Percentiles rank a stretch among this genome's conserved stretches.
phyloP scores from a whole-genome alignment of 2,888 invertebrate genomes.

The Acrobasis suavella region DNA sequence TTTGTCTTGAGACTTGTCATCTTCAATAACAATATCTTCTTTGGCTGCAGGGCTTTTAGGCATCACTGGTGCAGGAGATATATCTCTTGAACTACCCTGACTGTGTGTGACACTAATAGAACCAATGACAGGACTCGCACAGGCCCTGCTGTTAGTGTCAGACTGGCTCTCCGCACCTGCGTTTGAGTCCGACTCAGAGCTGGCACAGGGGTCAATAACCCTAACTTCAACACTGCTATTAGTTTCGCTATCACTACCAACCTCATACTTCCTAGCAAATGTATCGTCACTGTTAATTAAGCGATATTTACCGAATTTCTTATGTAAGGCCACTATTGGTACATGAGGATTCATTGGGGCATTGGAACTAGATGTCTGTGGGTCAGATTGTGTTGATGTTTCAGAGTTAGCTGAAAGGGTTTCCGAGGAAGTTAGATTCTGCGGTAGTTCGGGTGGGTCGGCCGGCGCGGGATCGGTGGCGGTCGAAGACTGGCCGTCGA shows the following conservation, averaged over 20 bases:
- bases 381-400: constrained; percentile 33
- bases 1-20: constrained; percentile 29
- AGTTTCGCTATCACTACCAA: constrained; percentile 78
- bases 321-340: constrained; percentile 70
- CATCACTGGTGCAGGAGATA: constrained; percentile 48
- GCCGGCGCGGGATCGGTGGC: constrained; percentile 31
- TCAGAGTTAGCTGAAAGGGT: constrained; percentile 29
- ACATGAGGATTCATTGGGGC: constrained; percentile 48
- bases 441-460: constrained; percentile 23
- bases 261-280: constrained; percentile 63
- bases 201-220: constrained; percentile 67
- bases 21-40: constrained; percentile 36
- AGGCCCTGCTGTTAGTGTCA: constrained; percentile 58
- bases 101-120: constrained; percentile 40
- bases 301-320: constrained; percentile 83
- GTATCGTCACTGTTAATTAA: constrained; percentile 69
- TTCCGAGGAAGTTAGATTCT: constrained; percentile 26
- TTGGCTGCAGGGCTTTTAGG: constrained; percentile 33
- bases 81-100: constrained; percentile 51
- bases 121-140: constrained; percentile 54
- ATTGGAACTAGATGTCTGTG: constrained; percentile 40
- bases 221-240: constrained; percentile 74
- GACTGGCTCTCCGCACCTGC: constrained; percentile 64
- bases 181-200: constrained; percentile 79
- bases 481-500: constrained; percentile 54